Conservation (phyloP, 2,113 vertebrate species). For the Carassius gibelio region DNA sequence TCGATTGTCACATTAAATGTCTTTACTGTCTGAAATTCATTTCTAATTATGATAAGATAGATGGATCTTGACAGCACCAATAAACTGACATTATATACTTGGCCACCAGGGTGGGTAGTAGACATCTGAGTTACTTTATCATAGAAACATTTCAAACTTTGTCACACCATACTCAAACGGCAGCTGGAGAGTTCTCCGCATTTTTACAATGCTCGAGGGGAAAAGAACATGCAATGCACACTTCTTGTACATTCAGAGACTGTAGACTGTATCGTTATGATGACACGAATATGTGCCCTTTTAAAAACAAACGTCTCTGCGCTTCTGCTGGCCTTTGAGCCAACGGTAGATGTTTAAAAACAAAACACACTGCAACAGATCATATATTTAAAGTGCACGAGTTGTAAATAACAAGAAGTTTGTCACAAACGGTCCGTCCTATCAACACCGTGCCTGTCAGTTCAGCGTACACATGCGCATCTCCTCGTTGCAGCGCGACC, state of each 20-base stretch:
- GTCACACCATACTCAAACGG: background rate
- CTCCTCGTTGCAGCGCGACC: constrained; percentile 24
- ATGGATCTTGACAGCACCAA: background rate
- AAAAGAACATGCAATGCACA: background rate
- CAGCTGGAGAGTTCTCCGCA: background rate
- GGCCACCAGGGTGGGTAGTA: constrained; percentile 35
- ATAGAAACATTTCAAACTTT: constrained; percentile 12
- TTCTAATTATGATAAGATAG: background rate
- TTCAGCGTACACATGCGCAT: constrained; percentile 29
- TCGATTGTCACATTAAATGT: too few relatives aligned
- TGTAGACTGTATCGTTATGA: background rate
- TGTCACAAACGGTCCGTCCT: background rate
- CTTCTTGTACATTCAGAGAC: background rate
- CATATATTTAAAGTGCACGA: background rate
- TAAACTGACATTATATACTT: constrained; percentile 9
- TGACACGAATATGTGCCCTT: background rate
- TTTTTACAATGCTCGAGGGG: background rate
- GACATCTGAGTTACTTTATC: background rate
- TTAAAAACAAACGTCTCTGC: background rate
- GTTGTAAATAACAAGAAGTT: background rate
- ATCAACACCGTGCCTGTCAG: constrained; percentile 14
- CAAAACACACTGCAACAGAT: background rate
- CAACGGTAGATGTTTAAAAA: background rate
- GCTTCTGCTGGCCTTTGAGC: background rate
- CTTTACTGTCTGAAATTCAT: background rate